Evolutionary conservation across 2,797 vertebrate genomes (phyloP).

Genomic region (Enteromius mattozi): DNA sequence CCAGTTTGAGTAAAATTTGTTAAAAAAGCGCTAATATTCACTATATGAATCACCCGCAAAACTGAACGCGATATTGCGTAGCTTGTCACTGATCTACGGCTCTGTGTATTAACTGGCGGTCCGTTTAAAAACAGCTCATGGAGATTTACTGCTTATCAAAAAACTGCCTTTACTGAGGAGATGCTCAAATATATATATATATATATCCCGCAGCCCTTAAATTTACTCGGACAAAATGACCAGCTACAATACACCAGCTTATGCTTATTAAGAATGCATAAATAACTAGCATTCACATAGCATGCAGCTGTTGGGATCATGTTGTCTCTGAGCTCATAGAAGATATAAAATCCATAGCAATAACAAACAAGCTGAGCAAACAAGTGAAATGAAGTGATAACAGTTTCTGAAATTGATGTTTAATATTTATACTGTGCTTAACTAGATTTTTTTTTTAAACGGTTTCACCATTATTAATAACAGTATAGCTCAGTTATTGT

Average conservation of each 20-base stretch:
- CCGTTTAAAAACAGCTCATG: too few species aligned
- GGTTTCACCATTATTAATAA: background rate
- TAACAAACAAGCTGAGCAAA: background rate
- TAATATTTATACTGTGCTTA: background rate
- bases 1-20: too few species aligned
- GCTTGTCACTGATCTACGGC: too few species aligned
- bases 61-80: too few species aligned
- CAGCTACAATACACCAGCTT: background rate
- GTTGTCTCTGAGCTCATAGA: background rate
- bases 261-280: background rate
- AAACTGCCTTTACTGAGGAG: too few species aligned
- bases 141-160: too few species aligned
- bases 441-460: background rate
- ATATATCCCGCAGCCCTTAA: too few species aligned
- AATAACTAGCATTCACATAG: background rate
- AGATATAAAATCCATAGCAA: background rate
- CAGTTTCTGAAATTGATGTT: background rate
- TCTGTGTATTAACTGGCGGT: too few species aligned
- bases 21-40: too few species aligned
- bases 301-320: background rate
- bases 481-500: background rate
- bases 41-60: too few species aligned
- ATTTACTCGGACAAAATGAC: background rate
- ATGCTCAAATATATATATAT: too few species aligned
- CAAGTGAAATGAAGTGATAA: background rate